These are phyloP conservation scores for Camponotus pennsylvanicus DNA, from an alignment of 1,140 invertebrate genomes.

Conservation along the genomic window DNA sequence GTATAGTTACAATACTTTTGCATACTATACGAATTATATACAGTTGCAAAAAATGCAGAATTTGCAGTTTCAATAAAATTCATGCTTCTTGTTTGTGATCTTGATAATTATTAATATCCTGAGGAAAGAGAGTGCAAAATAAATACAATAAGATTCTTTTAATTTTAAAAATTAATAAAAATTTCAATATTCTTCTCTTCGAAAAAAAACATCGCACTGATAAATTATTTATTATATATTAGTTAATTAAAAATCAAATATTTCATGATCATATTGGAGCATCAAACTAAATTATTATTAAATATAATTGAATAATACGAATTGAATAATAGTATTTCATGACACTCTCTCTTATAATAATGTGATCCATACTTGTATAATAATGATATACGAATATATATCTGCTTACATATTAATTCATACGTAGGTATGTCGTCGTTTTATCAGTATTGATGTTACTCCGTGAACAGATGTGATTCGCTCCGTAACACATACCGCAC, in stretches of 20 bases:
- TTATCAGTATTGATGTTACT: neutral
- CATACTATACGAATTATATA: neutral
- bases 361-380: too few relatives aligned
- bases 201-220: neutral
- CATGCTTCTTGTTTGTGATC: neutral
- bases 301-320: too few relatives aligned
- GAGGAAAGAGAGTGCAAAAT: too few relatives aligned
- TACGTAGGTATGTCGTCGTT: neutral
- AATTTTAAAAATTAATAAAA: neutral
- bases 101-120: slow-evolving; percentile 4
- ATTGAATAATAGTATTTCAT: too few relatives aligned
- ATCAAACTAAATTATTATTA: neutral
- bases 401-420: too few relatives aligned
- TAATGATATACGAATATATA: too few relatives aligned
- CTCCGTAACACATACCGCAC: neutral
- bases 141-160: neutral
- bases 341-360: too few relatives aligned
- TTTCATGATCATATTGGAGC: neutral
- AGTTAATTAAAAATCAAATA: neutral
- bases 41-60: too few relatives aligned
- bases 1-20: neutral
- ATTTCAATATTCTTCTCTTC: neutral
- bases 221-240: slow-evolving; percentile 13
- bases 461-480: neutral
- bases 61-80: neutral